Evolutionary conservation across 2,797 vertebrate genomes (phyloP), one percentile per base, ranked within the genome.

Genomic region (Eleutherodactylus coqui): DNA sequence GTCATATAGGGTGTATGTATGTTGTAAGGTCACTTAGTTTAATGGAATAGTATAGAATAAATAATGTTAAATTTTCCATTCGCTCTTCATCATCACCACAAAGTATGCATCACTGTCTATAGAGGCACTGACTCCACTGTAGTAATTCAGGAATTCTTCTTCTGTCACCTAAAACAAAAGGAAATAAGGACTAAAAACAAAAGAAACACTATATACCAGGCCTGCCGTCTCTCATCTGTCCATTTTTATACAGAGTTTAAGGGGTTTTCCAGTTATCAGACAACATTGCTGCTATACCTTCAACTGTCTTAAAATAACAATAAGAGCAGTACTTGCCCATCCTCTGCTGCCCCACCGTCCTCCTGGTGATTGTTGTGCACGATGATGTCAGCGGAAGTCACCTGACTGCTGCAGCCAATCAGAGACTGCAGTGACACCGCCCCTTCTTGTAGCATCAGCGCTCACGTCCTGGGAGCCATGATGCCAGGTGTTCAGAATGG

Each of bases 81-180:
- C 89, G 0, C 85, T 90, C 88, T 90, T 92, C 90, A 94, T 87
- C 90, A 93, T 91, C 11, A 89, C 89, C 58, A 95, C 92, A 14
- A 95, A 95, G 88, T 94, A 94, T 1, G 86, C 91, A 0, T 95
- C 95, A 0, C 87, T 92, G 86, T 95, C 93, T 17, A 96, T 69
- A 0, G 94, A 95, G 67, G 91, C 91, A 0, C 94, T 94, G 82
- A 95, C 91, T 0, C 93, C 93, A 0, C 94, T 93, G 91, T 96
- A 95, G 85, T 95, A 94, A 87, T 95, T 93, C 62, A 93, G 84
- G 89, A 95, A 96, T 85, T 96, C 95, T 0, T 93, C 94, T 78
- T 90, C 83, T 0, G 95, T 95, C 79, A 96, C 92, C 95, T 96
- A 1, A 49, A 43, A n/a, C 36, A 75, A 45, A 27, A 55, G 10